These are phyloP conservation scores for Melanaphis sacchari DNA, from an alignment of 1,140 invertebrate species.

Conservation along the genomic window DNA sequence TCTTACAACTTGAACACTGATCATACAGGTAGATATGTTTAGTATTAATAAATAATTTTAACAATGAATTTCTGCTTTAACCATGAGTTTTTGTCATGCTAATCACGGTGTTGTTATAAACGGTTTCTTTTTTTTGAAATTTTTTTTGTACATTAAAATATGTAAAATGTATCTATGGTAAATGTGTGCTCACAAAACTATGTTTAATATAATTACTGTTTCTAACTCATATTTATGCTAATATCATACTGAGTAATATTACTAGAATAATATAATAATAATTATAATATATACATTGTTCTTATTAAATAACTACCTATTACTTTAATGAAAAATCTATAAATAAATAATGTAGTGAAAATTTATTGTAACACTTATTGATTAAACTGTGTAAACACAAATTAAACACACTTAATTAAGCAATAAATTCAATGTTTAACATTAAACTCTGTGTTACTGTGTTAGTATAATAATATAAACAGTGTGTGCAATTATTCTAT, in stretches of 20 bases:
- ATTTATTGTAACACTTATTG: neutral
- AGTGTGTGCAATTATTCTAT: neutral
- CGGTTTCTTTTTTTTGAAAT: neutral
- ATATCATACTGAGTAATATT: neutral
- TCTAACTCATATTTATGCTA: neutral
- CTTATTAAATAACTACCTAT: neutral
- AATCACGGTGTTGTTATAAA: neutral
- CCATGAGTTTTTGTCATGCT: neutral
- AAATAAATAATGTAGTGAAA: neutral
- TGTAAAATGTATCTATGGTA: neutral
- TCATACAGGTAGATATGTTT: neutral
- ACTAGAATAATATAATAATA: conserved; percentile 2
- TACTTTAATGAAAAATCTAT: neutral
- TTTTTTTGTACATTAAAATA: neutral
- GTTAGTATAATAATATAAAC: neutral
- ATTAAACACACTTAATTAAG: neutral
- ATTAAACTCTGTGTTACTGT: neutral
- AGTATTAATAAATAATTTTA: neutral
- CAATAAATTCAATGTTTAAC: neutral
- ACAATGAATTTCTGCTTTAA: neutral
- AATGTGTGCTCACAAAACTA: neutral
- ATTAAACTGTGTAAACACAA: neutral
- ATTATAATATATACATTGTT: neutral
- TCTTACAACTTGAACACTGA: too few species aligned
- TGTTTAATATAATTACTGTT: neutral